A percentile compares a stretch with the other conserved stretches of the same genome.
phyloP scores from a whole-genome alignment of 2,113 vertebrate species.

The Bettongia penicillata region DNA sequence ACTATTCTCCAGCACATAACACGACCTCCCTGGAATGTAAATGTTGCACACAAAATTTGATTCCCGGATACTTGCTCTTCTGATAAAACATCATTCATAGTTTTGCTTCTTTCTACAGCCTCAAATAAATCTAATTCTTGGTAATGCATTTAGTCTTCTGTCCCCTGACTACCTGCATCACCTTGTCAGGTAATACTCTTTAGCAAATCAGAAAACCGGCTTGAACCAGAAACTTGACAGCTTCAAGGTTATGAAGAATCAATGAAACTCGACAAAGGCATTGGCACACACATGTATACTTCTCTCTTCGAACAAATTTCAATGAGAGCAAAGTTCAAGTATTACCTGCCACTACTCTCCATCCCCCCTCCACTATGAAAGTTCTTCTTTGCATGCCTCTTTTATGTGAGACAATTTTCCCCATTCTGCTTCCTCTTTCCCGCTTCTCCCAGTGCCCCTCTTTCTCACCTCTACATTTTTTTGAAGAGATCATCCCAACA shows the following conservation, averaged over 20 bases:
- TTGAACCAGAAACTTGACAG: background rate
- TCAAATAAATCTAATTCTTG: background rate
- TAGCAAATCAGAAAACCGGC: background rate
- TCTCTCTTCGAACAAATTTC: slow-evolving; percentile 33
- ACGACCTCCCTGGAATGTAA: background rate
- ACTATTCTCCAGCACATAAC: background rate
- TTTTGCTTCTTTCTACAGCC: background rate
- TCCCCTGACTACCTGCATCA: background rate
- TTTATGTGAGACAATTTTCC: background rate
- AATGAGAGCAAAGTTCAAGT: background rate
- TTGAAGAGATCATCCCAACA: background rate
- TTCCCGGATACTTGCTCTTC: background rate
- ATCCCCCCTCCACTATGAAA: background rate
- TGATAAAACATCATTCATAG: background rate
- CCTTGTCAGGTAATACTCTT: background rate
- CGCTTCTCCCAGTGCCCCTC: background rate
- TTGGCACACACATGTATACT: background rate
- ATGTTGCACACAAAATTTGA: background rate
- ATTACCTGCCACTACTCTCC: background rate
- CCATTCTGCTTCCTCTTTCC: background rate
- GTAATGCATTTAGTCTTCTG: background rate
- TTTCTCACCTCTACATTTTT: background rate
- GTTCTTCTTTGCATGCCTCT: background rate
- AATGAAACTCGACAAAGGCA: background rate
- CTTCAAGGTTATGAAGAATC: background rate